Conservation (phyloP, 1,140 invertebrate genomes). For the Conus ventricosus region DNA sequence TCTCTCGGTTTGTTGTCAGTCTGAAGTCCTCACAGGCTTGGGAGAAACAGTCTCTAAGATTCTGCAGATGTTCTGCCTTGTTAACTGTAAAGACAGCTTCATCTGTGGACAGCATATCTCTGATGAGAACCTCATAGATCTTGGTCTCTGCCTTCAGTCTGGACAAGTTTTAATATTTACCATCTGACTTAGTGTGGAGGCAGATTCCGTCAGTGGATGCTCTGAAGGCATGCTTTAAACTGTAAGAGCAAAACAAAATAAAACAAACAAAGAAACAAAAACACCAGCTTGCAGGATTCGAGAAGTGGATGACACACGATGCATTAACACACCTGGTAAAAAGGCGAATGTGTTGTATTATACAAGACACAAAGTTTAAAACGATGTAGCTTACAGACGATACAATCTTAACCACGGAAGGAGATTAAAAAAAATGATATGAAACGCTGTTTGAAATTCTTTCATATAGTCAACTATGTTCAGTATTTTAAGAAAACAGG, state of each 20-base stretch:
- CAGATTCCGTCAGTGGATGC: constrained; percentile 8
- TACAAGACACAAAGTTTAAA: no score
- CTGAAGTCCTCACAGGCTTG: constrained; percentile 45
- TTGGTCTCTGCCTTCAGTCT: constrained; percentile 43
- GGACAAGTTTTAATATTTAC: constrained; percentile 44
- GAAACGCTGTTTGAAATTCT: no score
- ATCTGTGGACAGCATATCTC: constrained; percentile 52
- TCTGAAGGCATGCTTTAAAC: constrained; percentile 22
- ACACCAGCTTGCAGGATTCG: no score
- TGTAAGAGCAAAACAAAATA: no score
- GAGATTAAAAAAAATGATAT: no score
- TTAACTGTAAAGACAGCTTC: constrained; percentile 43
- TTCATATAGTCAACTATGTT: no score
- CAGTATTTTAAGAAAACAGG: no score
- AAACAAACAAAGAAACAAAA: no score
- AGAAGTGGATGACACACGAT: no score
- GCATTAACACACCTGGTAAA: background rate
- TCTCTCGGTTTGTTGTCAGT: constrained; percentile 49
- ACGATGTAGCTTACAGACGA: no score
- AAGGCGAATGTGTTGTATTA: background rate
- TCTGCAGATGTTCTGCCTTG: constrained; percentile 39
- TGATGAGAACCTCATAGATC: constrained; percentile 40
- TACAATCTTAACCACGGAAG: no score
- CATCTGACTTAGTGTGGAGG: constrained; percentile 43
- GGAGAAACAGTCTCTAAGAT: constrained; percentile 42